Conservation (phyloP, 2,888 invertebrate species). For the Chydorus sphaericus region DNA sequence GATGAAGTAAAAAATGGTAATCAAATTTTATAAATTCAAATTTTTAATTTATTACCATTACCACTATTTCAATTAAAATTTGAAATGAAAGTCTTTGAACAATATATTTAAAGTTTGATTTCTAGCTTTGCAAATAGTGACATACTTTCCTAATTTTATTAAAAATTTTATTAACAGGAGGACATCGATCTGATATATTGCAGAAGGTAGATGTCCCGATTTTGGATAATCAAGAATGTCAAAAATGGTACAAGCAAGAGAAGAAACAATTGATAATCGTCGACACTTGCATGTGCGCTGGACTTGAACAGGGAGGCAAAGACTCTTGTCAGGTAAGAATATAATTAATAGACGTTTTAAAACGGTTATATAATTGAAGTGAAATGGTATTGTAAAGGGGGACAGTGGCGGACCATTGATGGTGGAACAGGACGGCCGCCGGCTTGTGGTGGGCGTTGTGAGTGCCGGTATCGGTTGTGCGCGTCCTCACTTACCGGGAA, state of each 20-base stretch:
- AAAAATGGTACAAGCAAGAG: conserved; percentile 57
- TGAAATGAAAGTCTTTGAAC: neutral
- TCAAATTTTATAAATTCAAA: too few relatives aligned
- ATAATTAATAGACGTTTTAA: neutral
- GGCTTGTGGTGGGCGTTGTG: conserved; percentile 58
- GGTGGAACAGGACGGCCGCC: conserved; percentile 37
- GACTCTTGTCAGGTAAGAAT: conserved; percentile 24
- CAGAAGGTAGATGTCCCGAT: conserved; percentile 45
- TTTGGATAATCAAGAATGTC: conserved; percentile 55
- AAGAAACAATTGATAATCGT: conserved; percentile 57
- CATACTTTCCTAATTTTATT: neutral
- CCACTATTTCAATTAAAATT: neutral
- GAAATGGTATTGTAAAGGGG: conserved; percentile 41
- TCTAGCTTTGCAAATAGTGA: too few relatives aligned
- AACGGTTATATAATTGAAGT: neutral
- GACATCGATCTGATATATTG: conserved; percentile 1
- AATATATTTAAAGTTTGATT: too few relatives aligned
- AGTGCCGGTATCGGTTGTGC: conserved; percentile 80
- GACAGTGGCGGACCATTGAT: conserved; percentile 80
- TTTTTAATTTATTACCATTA: too few relatives aligned
- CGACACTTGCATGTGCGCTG: conserved; percentile 40
- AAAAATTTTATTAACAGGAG: conserved; percentile 17
- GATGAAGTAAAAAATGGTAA: conserved; percentile 40
- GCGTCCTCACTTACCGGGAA: conserved; percentile 61
- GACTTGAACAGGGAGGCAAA: conserved; percentile 22